phyloP scores from a whole-genome alignment of 2,797 vertebrate species.

The Rhincodon typus region DNA sequence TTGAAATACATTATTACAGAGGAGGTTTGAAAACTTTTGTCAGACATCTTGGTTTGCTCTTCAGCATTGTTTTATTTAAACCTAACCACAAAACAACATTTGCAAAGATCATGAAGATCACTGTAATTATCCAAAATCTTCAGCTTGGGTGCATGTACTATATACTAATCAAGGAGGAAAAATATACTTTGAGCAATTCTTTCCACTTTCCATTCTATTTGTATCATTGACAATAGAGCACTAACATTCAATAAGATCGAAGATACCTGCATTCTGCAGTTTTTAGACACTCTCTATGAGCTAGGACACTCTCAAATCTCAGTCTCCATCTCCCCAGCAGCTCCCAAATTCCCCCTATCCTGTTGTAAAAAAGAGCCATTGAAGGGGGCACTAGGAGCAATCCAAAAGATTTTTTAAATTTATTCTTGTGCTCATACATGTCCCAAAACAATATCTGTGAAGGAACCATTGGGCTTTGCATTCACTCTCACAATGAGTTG shows the following conservation, averaged over 20 bases:
- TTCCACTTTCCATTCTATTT: background rate
- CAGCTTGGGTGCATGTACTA: background rate
- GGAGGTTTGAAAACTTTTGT: background rate
- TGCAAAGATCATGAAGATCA: background rate
- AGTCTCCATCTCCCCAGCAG: too few species aligned
- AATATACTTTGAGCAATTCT: background rate
- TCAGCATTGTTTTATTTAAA: background rate
- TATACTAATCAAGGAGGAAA: background rate
- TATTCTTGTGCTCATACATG: background rate
- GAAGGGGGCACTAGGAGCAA: background rate
- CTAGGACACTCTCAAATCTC: too few species aligned
- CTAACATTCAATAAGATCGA: background rate
- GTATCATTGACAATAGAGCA: background rate
- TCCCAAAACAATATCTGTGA: background rate
- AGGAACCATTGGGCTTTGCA: background rate
- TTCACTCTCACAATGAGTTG: background rate
- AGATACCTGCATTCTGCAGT: too few species aligned
- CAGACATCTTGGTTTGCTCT: background rate
- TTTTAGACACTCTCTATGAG: too few species aligned
- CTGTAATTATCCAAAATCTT: background rate
- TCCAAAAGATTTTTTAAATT: background rate
- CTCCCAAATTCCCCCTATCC: too few species aligned
- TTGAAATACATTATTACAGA: background rate
- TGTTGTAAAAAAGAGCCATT: background rate
- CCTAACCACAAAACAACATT: background rate